phyloP scores from a whole-genome alignment of 2,797 vertebrate species.

The Myotis myotis region DNA sequence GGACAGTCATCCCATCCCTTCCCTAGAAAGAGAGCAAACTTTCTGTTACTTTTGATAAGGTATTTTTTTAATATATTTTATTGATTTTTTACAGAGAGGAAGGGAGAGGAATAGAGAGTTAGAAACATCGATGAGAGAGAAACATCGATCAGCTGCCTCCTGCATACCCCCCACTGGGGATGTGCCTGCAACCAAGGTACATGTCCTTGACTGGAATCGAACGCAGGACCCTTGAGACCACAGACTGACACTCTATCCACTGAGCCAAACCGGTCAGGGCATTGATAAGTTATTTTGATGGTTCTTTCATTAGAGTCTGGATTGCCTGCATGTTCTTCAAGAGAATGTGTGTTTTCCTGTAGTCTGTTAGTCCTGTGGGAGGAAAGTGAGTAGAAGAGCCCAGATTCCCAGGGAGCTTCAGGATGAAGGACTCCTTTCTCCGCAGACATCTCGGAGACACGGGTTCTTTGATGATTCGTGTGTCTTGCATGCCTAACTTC shows the following conservation, averaged over 20 bases:
- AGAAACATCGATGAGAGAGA: no score
- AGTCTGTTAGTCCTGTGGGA: background rate
- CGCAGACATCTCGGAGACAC: background rate
- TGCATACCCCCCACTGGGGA: no score
- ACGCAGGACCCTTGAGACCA: no score
- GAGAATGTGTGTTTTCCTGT: background rate
- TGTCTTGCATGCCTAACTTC: constrained; percentile 42
- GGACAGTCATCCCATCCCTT: background rate
- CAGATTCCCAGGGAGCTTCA: background rate
- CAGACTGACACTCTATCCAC: no score
- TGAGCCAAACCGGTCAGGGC: no score
- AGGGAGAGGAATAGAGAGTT: no score
- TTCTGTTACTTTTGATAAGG: background rate
- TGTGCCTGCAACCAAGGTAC: no score
- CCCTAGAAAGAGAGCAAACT: background rate
- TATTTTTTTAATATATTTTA: background rate
- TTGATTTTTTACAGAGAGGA: no score
- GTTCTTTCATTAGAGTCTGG: background rate
- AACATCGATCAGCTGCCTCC: no score
- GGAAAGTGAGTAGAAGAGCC: background rate
- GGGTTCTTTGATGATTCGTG: constrained; percentile 4
- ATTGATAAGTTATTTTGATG: background rate
- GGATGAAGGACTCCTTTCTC: background rate
- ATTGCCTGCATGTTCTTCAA: background rate
- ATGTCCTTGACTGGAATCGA: no score